Percentiles rank a stretch among this genome's conserved stretches.
These are phyloP conservation scores for Sabellastarte sp. DNA, from an alignment of 2,888 invertebrate genomes.

Conservation along the genomic window DNA sequence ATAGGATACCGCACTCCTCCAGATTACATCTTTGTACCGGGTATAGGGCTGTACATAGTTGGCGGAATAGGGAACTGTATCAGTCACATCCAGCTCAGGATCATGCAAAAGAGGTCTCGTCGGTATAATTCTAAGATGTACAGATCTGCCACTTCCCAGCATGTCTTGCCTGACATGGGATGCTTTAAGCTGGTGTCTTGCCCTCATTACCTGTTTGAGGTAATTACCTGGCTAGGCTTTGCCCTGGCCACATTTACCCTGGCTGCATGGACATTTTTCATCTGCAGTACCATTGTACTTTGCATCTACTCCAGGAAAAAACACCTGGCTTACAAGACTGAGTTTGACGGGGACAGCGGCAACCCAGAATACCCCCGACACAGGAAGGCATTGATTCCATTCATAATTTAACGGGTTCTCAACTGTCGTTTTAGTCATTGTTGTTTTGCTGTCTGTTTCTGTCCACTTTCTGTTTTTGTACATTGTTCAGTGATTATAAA, in stretches of 20 bases:
- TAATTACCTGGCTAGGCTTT: slow-evolving; percentile 22
- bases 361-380: slow-evolving; percentile 6
- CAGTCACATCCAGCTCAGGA: slow-evolving; percentile 9
- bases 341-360: slow-evolving; percentile 12
- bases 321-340: slow-evolving; percentile 7
- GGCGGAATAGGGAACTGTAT: slow-evolving; percentile 18
- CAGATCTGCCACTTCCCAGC: neutral
- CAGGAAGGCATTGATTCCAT: slow-evolving; percentile 18
- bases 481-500: no score
- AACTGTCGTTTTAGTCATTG: no score
- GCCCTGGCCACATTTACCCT: slow-evolving; percentile 14
- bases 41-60: slow-evolving; percentile 10
- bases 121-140: neutral
- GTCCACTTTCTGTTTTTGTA: no score
- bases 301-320: slow-evolving; percentile 9
- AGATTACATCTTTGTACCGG: slow-evolving; percentile 9
- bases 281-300: slow-evolving; percentile 5
- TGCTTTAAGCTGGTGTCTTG: slow-evolving; percentile 14
- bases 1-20: slow-evolving; percentile 15
- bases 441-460: no score
- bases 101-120: neutral
- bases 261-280: slow-evolving; percentile 10
- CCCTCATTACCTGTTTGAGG: slow-evolving; percentile 23
- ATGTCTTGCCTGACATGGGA: slow-evolving; percentile 7
- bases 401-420: slow-evolving; percentile 15